Base-by-base conservation (phyloP, 2,888 invertebrate species). In the Dryobotodes eremita region DNA sequence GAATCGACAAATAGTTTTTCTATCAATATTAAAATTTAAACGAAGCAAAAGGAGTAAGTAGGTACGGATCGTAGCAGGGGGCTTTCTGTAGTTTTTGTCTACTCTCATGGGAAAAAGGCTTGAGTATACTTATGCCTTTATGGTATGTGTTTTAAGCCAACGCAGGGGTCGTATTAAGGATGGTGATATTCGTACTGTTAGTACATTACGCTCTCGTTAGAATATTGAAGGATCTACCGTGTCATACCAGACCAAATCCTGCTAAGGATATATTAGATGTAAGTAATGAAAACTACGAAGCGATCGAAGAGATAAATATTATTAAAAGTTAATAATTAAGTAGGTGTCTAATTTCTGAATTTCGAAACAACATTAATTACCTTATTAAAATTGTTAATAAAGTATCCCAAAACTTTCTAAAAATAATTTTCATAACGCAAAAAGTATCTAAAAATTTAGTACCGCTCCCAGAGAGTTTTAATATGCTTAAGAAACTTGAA, bases 401-500 rank as follows among this genome's bases (percentile, higher is more conserved):
- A 82, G 65, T 42, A 77, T 81, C 31, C 48, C 5, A 46, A 42
- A 82, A 68, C 48, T 57, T 71, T 48, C 3, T 4, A 20, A 71
- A 82, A 70, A 36, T 66, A 57, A 66, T 50, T 57, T 75, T 79
- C 64, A 20, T 46, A 69, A 71, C 42, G 57, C 26, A 42, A 68
- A 75, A 75, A 64, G 50, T 65, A 74, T 59, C 53, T 50, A 8
- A 71, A 74, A 71, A 50, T 65, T 62, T 8, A 17, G 10, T 7
- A 26, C 36, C 15, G 36, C 46, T 48, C 26, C 17, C 42, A 15
- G 23, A 4, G 53, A 84, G 75, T 79, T 77, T 75, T 77, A 77
- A 69, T 79, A 68, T 83, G 53, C 68, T 65, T 61, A 62, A 7
- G 68, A 61, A 85, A 83, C 75, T 80, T 71, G 68, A 70, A 69